A percentile compares a stretch with the other conserved stretches of the same genome.
Conservation (phyloP, 1,140 invertebrate genomes). For the Sipha flava region DNA sequence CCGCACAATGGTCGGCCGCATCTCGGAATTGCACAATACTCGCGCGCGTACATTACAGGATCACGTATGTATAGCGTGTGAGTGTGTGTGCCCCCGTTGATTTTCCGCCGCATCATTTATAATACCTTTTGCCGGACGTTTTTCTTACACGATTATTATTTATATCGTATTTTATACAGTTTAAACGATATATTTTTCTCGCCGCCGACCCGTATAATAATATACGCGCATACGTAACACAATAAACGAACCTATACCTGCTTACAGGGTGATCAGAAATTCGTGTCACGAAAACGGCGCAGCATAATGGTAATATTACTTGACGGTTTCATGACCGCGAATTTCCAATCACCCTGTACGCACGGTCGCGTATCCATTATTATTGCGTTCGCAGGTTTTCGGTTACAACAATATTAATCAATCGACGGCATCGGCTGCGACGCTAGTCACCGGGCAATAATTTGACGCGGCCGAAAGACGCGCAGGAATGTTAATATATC, state of each 20-base stretch:
- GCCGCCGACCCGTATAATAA: too few relatives aligned
- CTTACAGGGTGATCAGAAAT: too few relatives aligned
- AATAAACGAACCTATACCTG: too few relatives aligned
- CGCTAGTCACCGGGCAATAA: not conserved
- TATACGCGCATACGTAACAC: too few relatives aligned
- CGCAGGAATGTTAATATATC: not conserved
- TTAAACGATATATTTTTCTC: too few relatives aligned
- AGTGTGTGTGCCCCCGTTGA: not conserved
- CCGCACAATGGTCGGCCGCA: not conserved
- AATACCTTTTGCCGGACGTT: not conserved
- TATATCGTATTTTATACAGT: too few relatives aligned
- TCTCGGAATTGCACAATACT: conserved; percentile 5
- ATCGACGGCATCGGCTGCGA: not conserved
- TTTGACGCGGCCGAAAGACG: not conserved
- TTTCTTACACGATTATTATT: too few relatives aligned
- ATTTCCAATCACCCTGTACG: too few relatives aligned
- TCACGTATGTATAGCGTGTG: not conserved
- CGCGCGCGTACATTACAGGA: not conserved
- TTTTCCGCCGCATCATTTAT: conserved; percentile 13
- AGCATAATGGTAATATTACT: too few relatives aligned
- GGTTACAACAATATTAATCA: not conserved
- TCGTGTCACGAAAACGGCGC: too few relatives aligned
- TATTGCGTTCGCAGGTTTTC: not conserved
- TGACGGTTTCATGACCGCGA: too few relatives aligned
- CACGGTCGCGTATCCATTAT: too few relatives aligned